Evolutionary conservation across 2,888 invertebrate species (phyloP).

Genomic region (Cheilosia scutellata): DNA sequence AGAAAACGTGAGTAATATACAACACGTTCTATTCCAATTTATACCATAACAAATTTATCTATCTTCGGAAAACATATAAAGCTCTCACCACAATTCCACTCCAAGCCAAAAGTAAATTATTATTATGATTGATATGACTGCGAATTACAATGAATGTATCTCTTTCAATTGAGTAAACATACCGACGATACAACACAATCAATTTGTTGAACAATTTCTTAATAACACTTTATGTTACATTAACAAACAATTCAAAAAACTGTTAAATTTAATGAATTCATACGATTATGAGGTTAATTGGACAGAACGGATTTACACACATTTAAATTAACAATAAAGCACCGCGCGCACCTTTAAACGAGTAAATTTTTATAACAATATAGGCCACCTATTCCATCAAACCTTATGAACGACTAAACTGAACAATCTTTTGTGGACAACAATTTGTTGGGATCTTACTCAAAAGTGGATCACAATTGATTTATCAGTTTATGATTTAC

Average conservation of each 20-base stretch:
- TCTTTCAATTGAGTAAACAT: no score
- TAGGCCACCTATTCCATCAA: conserved; percentile 2
- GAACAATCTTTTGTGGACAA: background rate
- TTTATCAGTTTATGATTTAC: conserved; percentile 33
- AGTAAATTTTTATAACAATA: background rate
- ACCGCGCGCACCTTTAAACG: background rate
- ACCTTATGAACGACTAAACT: conserved; percentile 21
- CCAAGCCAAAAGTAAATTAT: no score
- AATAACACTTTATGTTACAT: background rate
- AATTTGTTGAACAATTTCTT: background rate
- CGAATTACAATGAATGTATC: no score
- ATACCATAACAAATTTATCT: no score
- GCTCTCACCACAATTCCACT: no score
- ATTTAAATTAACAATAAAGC: background rate
- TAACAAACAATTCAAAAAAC: background rate
- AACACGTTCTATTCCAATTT: no score
- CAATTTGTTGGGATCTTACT: conserved; percentile 19
- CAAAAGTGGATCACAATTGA: conserved; percentile 35
- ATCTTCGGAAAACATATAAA: no score
- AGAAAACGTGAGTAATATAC: no score
- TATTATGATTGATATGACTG: no score
- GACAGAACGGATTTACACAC: conserved; percentile 36
- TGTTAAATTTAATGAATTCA: conserved; percentile 16
- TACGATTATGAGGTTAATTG: conserved; percentile 32
- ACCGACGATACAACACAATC: background rate